Evolutionary conservation across 2,797 vertebrate species (phyloP).

Genomic region (Chelidonichthys spinosus): DNA sequence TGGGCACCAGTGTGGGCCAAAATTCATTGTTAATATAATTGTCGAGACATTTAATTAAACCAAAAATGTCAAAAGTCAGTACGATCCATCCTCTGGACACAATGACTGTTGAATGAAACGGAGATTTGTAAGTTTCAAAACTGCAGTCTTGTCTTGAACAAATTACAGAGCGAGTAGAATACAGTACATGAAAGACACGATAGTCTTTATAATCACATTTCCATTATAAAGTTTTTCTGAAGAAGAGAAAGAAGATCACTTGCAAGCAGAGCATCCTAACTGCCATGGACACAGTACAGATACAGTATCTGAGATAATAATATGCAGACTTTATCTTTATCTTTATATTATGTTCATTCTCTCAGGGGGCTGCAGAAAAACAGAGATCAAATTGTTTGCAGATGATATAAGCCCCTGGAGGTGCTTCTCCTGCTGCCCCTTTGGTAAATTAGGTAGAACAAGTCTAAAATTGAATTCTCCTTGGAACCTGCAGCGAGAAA

Average conservation of each 20-base stretch:
- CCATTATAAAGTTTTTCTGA: constrained; percentile 2
- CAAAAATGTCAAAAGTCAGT: not conserved
- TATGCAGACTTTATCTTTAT: constrained; percentile 39
- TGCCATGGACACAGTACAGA: constrained; percentile 37
- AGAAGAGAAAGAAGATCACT: constrained; percentile 13
- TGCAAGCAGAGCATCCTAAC: constrained; percentile 24
- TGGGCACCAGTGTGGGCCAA: not conserved
- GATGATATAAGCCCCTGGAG: constrained; percentile 67
- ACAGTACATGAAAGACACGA: constrained; percentile 1
- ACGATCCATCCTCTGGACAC: not conserved
- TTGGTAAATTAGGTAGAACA: constrained; percentile 50
- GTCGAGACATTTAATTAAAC: not conserved
- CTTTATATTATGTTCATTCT: constrained; percentile 52
- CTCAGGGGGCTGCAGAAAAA: constrained; percentile 48
- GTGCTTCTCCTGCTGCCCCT: constrained; percentile 41
- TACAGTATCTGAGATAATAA: constrained; percentile 44
- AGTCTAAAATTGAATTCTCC: constrained; percentile 38
- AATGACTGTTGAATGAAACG: not conserved
- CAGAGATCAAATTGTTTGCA: constrained; percentile 70
- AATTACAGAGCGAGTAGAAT: not conserved
- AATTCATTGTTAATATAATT: not conserved
- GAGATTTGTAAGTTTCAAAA: not conserved
- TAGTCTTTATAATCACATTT: not conserved
- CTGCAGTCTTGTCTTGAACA: constrained; percentile 8
- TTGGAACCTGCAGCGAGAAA: constrained; percentile 42